A percentile compares a stretch with the other conserved stretches of the same genome.
Evolutionary conservation across 2,888 invertebrate genomes (phyloP).

Genomic region (Sarcophaga variegata): DNA sequence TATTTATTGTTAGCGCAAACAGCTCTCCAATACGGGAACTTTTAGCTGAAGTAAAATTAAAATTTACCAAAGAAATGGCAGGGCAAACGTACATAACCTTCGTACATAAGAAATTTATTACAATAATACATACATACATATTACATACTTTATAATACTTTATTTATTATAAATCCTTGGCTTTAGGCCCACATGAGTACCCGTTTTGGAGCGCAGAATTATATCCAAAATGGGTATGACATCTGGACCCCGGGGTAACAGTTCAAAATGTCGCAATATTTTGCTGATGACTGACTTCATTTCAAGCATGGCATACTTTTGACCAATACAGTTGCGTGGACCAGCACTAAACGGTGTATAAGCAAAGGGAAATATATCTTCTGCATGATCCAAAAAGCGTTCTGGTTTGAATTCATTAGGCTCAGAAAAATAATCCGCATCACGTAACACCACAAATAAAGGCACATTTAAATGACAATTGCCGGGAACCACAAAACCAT

Average conservation of each 20-base stretch:
- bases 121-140: too few relatives aligned
- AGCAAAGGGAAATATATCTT: slow-evolving; percentile 71
- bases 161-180: slow-evolving; percentile 50
- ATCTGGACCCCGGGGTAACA: slow-evolving; percentile 67
- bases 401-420: slow-evolving; percentile 77
- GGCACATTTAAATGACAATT: slow-evolving; percentile 75
- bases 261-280: slow-evolving; percentile 71
- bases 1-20: too few relatives aligned
- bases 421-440: slow-evolving; percentile 74
- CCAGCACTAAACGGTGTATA: slow-evolving; percentile 75
- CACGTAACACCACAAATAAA: slow-evolving; percentile 74
- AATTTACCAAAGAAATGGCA: too few relatives aligned
- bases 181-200: slow-evolving; percentile 70
- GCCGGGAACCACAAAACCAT: slow-evolving; percentile 76
- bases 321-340: slow-evolving; percentile 75
- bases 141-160: background rate
- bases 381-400: slow-evolving; percentile 66
- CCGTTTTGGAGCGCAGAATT: slow-evolving; percentile 71
- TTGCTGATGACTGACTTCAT: slow-evolving; percentile 74
- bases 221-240: slow-evolving; percentile 67
- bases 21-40: too few relatives aligned
- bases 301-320: slow-evolving; percentile 76
- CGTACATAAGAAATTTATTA: too few relatives aligned
- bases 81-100: too few relatives aligned
- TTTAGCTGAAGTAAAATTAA: too few relatives aligned